phyloP scores from a whole-genome alignment of 1,140 invertebrate species.

The Parasteatoda tepidariorum region DNA sequence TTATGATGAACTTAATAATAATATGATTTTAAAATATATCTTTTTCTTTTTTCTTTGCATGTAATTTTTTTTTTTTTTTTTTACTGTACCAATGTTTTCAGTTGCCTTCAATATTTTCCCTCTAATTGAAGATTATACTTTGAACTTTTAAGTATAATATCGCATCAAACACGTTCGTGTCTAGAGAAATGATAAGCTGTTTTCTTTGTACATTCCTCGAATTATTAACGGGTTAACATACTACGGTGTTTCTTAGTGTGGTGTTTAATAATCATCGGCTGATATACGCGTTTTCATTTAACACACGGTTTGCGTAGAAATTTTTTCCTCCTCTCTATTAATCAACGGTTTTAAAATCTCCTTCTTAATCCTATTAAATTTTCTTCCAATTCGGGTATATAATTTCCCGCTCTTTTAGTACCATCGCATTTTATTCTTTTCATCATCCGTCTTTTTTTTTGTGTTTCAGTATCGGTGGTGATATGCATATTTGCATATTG shows the following conservation, averaged over 20 bases:
- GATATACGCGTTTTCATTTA: constrained; percentile 25
- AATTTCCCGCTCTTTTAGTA: constrained; percentile 51
- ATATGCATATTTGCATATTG: constrained; percentile 36
- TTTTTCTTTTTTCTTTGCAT: no score
- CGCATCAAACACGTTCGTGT: no score
- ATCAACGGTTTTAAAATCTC: constrained; percentile 53
- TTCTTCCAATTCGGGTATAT: constrained; percentile 52
- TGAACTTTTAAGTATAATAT: no score
- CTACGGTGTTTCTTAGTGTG: not conserved
- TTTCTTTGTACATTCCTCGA: not conserved
- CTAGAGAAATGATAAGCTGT: not conserved
- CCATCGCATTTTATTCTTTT: constrained; percentile 21
- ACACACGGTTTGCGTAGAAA: constrained; percentile 16
- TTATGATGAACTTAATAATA: no score
- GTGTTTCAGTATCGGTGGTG: constrained; percentile 17
- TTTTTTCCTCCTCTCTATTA: constrained; percentile 51
- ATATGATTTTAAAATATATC: no score
- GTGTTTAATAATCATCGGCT: not conserved
- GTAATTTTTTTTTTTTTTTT: no score
- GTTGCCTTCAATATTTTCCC: no score
- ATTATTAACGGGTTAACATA: not conserved
- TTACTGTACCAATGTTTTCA: no score
- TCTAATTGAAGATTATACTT: no score
- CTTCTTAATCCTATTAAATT: constrained; percentile 55
- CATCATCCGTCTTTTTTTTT: constrained; percentile 3